These are phyloP conservation scores for Brevimyrus niger DNA, from an alignment of 2,113 vertebrate genomes.

Conservation along the genomic window DNA sequence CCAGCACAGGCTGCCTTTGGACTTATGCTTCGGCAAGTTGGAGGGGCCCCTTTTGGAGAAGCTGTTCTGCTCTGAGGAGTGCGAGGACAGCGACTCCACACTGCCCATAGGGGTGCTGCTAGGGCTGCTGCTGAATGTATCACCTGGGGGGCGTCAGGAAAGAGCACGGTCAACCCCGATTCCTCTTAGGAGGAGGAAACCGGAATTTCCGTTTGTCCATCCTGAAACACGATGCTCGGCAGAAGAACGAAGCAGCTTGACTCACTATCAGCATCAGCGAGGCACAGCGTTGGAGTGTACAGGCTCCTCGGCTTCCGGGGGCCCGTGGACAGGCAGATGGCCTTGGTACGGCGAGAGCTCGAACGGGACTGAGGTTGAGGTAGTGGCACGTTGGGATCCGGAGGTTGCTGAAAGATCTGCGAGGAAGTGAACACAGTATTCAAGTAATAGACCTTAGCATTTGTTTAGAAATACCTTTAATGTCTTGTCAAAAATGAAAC, in stretches of 20 bases:
- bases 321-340: conserved; percentile 89
- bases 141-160: conserved; percentile 56
- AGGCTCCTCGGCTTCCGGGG: conserved; percentile 80
- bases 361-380: conserved; percentile 82
- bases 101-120: conserved; percentile 95
- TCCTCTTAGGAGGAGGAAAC: not conserved
- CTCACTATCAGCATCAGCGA: conserved; percentile 95
- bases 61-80: conserved; percentile 93
- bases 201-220: not conserved
- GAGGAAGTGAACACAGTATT: not conserved
- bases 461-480: not conserved
- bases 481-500: not conserved
- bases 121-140: conserved; percentile 90
- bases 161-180: not conserved
- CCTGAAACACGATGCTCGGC: not conserved
- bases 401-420: conserved; percentile 84
- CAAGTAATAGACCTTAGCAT: not conserved
- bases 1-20: conserved; percentile 44
- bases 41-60: conserved; percentile 63
- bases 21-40: conserved; percentile 47
- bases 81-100: conserved; percentile 91
- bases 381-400: conserved; percentile 82
- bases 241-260: not conserved
- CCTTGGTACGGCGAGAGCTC: conserved; percentile 74
- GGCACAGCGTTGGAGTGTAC: conserved; percentile 72